Percentiles rank a stretch among this genome's conserved stretches.
These are phyloP conservation scores for Fissipunctia ypsillon DNA, from an alignment of 2,888 invertebrate genomes.

Conservation along the genomic window DNA sequence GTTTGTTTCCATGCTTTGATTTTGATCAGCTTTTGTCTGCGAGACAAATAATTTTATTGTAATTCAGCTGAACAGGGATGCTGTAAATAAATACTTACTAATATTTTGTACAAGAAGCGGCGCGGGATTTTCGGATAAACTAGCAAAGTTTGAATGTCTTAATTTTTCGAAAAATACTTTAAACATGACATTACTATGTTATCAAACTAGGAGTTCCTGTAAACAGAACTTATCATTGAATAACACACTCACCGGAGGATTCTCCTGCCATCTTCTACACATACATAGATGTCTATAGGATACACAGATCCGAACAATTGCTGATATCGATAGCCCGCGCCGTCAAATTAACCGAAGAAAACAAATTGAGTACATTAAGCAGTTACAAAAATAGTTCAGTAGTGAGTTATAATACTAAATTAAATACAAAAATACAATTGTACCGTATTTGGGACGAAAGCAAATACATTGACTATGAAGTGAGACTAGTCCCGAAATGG, in stretches of 20 bases:
- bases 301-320: background rate
- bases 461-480: conserved; percentile 14
- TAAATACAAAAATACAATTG: conserved; percentile 31
- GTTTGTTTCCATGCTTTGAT: conserved; percentile 23
- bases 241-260: conserved; percentile 1
- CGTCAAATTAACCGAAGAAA: background rate
- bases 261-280: background rate
- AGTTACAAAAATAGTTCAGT: background rate
- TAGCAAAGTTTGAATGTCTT: conserved; percentile 18
- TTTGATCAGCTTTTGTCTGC: conserved; percentile 2
- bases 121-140: background rate
- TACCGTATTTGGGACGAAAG: conserved; percentile 9
- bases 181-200: too few species aligned
- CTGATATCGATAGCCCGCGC: background rate
- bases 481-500: conserved; percentile 53
- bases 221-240: background rate
- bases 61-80: background rate
- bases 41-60: too few species aligned
- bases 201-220: background rate
- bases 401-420: conserved; percentile 32
- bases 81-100: background rate
- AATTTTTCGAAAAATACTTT: background rate
- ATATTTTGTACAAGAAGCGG: conserved; percentile 1
- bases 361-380: conserved; percentile 3
- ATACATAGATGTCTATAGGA: background rate